phyloP scores from a whole-genome alignment of 2,797 vertebrate genomes.

The Pelodytes ibericus region DNA sequence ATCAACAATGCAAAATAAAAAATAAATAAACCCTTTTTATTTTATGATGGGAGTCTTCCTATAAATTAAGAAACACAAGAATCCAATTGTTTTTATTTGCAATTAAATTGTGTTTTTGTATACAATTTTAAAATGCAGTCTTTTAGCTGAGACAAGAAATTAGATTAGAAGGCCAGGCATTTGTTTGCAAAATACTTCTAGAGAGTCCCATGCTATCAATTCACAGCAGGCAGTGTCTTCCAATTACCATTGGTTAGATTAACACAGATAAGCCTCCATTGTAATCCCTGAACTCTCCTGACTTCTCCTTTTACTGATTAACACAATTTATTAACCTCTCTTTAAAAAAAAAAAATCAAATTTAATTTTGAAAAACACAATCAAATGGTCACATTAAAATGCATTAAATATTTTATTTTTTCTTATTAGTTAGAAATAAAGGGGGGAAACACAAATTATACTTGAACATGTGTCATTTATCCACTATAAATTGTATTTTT shows the following conservation, averaged over 20 bases:
- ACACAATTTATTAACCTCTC: no score
- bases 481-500: no score
- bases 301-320: constrained; percentile 14
- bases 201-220: constrained; percentile 8
- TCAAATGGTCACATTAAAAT: no score
- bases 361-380: no score
- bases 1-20: no score
- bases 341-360: no score
- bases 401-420: no score
- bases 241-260: neutral
- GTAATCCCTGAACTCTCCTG: neutral
- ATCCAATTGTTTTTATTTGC: neutral
- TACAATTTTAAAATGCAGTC: neutral
- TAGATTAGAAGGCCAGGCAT: neutral
- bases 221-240: constrained; percentile 21
- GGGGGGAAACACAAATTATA: no score
- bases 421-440: no score
- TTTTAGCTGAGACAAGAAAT: neutral
- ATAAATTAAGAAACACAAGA: neutral
- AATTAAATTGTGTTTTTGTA: neutral
- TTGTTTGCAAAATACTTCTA: neutral
- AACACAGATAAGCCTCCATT: neutral
- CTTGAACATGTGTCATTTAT: no score
- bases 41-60: no score
- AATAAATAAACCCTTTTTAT: no score